Base-by-base conservation (phyloP, 2,888 invertebrate species). In the Chrysotoxum bicinctum region DNA sequence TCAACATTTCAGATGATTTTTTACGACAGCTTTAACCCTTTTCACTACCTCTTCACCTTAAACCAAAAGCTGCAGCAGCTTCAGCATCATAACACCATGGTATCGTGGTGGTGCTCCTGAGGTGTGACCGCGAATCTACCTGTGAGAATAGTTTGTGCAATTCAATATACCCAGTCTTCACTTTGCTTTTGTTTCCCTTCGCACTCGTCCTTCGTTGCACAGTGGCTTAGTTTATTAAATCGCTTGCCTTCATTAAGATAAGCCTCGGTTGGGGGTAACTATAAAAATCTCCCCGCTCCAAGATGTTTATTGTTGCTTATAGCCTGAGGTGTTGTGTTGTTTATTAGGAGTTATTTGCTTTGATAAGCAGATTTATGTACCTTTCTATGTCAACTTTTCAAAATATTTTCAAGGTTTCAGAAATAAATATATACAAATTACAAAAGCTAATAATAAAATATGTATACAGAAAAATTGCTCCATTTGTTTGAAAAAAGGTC, bases 211-310 rank as follows among this genome's bases (percentile, higher is more conserved):
- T 66, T 66, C 37, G 23, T 66, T 64, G 43, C 16, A 81, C 85
- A 81, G 81, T 77, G 81, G 85, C 73, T 81, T 81, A 85, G 85
- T 81, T 85, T 85, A 85, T 81, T 81, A 73, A 85, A 85, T 80
- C 48, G 73, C 68, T 77, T 56, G 56, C 45, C 68, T 66, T 54
- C 76, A 77, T 85, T 85, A 85, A 85, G 85, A 85, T 77, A 78
- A 60, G 69, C 75, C 69, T 9, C 73, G 19, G 62, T 50, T 73
- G 85, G 81, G 76, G 69, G 81, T 58, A 58, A 8, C 6, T 16
- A 43, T 43, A 76, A 32, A 85, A 50, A 60, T 70, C 37, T 68
- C 60, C 40, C 45, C 52, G 64, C 45, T 77, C 19, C 30, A 70
- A 70, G 73, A 68, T 30, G 21, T 76, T 73, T 80, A 60, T 68